Percentiles rank a stretch among this genome's conserved stretches.
phyloP scores from a whole-genome alignment of 1,140 invertebrate genomes.

The Drosophila sulfurigaster region DNA sequence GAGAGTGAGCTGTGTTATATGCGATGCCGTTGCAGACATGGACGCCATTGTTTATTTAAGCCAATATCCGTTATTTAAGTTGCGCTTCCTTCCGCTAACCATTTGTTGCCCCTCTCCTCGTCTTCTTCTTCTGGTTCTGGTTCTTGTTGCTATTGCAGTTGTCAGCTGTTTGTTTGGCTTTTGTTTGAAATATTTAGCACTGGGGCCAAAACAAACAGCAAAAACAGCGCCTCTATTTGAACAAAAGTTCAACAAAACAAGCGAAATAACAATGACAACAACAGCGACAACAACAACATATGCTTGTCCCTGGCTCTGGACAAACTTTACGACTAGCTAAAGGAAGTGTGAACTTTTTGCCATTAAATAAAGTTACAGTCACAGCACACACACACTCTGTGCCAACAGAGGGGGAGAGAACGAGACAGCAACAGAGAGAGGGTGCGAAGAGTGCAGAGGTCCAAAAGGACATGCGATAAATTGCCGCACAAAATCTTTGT shows the following conservation, averaged over 20 bases:
- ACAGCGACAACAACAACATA: conserved; percentile 39
- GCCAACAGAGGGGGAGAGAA: neutral
- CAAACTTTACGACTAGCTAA: conserved; percentile 63
- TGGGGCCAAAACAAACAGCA: conserved; percentile 58
- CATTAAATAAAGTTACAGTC: conserved; percentile 63
- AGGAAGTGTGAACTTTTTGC: conserved; percentile 76
- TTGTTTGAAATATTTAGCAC: conserved; percentile 80
- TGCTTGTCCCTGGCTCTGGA: conserved; percentile 43
- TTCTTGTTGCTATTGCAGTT: conserved; percentile 45
- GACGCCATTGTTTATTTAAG: conserved; percentile 80
- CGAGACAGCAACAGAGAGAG: neutral
- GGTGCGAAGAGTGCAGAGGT: neutral
- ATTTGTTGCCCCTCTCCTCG: conserved; percentile 50
- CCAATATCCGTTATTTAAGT: conserved; percentile 83
- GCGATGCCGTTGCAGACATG: conserved; percentile 35
- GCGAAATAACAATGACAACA: conserved; percentile 39
- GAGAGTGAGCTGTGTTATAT: conserved; percentile 23
- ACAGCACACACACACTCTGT: conserved; percentile 1
- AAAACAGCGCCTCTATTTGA: conserved; percentile 66
- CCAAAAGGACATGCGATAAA: conserved; percentile 59
- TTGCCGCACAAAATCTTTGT: conserved; percentile 57
- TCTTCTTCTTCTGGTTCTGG: neutral
- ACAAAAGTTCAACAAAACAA: conserved; percentile 69
- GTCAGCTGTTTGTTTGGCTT: conserved; percentile 78
- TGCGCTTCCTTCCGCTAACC: conserved; percentile 76